Percentiles rank a stretch among this genome's conserved stretches.
Evolutionary conservation across 2,113 vertebrate species (phyloP).

Genomic region (Microcebus griseorufus): DNA sequence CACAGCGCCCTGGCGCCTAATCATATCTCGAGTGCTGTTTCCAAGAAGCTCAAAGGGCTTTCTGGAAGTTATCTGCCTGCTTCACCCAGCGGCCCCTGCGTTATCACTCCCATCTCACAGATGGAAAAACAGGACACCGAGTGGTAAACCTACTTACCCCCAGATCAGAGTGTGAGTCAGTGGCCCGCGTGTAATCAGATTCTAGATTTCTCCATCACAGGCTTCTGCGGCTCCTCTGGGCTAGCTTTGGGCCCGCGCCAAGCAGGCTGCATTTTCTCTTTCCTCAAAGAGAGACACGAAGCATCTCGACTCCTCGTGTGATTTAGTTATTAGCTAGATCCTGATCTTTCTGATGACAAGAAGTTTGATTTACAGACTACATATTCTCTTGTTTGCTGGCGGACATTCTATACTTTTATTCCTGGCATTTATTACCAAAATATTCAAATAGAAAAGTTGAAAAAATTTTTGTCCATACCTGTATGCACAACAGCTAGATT

Average conservation of each 20-base stretch:
- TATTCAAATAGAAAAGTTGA: background rate
- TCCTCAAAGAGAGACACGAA: background rate
- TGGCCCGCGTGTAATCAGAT: background rate
- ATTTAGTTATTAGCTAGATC: background rate
- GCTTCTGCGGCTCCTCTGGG: background rate
- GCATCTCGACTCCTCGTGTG: background rate
- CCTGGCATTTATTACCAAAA: background rate
- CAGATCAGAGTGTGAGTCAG: slow-evolving; percentile 42
- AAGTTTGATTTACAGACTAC: background rate
- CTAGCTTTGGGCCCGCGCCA: background rate
- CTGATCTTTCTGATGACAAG: background rate
- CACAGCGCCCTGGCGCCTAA: slow-evolving; percentile 28
- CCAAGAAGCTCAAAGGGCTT: slow-evolving; percentile 76
- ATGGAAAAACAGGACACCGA: slow-evolving; percentile 55
- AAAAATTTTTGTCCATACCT: background rate
- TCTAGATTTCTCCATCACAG: background rate
- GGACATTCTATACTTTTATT: background rate
- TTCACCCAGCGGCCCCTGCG: slow-evolving; percentile 22
- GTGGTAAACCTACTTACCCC: background rate
- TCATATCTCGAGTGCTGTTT: slow-evolving; percentile 55
- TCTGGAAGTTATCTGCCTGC: slow-evolving; percentile 71
- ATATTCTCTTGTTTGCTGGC: background rate
- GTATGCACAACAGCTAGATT: background rate
- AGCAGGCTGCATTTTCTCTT: background rate
- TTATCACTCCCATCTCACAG: slow-evolving; percentile 69